Conservation (phyloP, 2,113 vertebrate genomes). For the Petromus typicus region DNA sequence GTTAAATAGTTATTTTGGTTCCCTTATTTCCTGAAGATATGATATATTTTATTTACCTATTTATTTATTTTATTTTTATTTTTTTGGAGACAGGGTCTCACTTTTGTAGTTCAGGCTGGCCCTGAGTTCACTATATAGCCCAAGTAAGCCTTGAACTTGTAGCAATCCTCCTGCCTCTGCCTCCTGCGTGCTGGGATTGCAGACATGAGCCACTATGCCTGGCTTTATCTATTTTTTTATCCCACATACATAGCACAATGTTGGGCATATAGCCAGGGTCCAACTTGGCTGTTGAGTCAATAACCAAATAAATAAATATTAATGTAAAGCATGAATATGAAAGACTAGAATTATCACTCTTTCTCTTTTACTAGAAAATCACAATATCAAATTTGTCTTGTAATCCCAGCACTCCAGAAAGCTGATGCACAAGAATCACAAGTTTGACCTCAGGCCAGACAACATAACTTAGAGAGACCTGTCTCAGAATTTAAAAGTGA, state of each 20-base stretch:
- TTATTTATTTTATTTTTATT: too few species aligned
- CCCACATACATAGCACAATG: background rate
- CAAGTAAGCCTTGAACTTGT: too few species aligned
- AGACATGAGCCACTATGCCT: too few species aligned
- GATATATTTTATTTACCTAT: background rate
- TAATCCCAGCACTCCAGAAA: background rate
- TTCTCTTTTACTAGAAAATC: constrained; percentile 24
- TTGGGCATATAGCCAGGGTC: background rate
- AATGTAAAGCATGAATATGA: constrained; percentile 4
- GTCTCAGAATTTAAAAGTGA: background rate
- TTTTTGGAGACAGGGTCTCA: too few species aligned
- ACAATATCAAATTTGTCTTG: background rate
- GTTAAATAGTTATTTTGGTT: constrained; percentile 10
- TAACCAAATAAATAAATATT: background rate
- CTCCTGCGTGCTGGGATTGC: too few species aligned
- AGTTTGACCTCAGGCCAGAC: background rate
- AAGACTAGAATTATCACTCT: background rate
- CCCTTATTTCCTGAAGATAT: background rate
- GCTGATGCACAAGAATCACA: background rate
- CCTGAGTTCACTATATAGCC: too few species aligned
- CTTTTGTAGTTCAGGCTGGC: too few species aligned
- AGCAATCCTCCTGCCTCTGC: too few species aligned
- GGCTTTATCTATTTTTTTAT: background rate
- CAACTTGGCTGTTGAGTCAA: background rate
- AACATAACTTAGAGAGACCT: background rate